Evolutionary conservation across 2,797 vertebrate species (phyloP), one percentile per base, ranked within the genome.

Genomic region (Poecilia picta): DNA sequence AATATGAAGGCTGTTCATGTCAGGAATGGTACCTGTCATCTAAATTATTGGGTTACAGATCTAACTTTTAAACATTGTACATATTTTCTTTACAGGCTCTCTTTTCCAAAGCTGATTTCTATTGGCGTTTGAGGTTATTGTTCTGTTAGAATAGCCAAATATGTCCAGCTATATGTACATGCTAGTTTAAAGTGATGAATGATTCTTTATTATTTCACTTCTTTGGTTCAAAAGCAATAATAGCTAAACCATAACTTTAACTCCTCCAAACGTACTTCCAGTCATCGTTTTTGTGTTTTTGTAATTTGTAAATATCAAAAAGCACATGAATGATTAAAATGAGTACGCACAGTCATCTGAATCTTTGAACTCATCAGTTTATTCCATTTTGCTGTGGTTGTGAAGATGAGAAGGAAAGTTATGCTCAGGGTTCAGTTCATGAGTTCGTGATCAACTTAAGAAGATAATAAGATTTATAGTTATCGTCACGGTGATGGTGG

Each of bases 401-500:
- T 33, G 12, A 62, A 31, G 31, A 36, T 8, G 57, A 18, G 8
- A 62, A 62, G 5, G 20, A 28, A 13, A 2, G 5, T 33, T 33
- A 33, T 62, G 59, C 59, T 36, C 16, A 20, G 16, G 2, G 57
- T 33, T 62, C 28, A 62, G 31, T 64, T 15, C 2, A 64, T 64
- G 16, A 51, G 49, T 51, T 64, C 18, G 31, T 28, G 57, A 59
- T 59, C 12, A 59, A 15, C 57, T 59, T 59, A 28, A 31, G 57
- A 59, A 5, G 13, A 31, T 12, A 28, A 12, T 13, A 4, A 59
- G 4, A 16, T 33, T 36, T 33, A 10, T 2, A 36, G 1, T 8
- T 0, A 20, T 2, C 3, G 0, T 31, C 36, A 16, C 18, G 28
- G 36, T 33, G 5, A 2, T 7, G n/a, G 33, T 0, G 3, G 18